phyloP scores from a whole-genome alignment of 2,113 vertebrate species.

The Apodemus sylvaticus region DNA sequence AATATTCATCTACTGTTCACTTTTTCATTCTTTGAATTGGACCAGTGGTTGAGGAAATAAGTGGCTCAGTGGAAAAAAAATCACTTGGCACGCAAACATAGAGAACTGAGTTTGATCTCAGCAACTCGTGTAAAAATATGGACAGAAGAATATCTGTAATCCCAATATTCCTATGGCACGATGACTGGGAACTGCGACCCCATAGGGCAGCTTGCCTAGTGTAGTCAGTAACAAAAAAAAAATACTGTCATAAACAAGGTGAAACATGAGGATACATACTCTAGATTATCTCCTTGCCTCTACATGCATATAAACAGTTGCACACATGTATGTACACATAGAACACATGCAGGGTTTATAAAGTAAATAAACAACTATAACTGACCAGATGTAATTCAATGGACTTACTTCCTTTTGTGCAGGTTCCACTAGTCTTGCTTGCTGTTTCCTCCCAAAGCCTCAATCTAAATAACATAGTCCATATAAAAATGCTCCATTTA shows the following conservation, averaged over 20 bases:
- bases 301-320: neutral
- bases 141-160: no score
- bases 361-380: neutral
- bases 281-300: neutral
- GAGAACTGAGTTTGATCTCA: neutral
- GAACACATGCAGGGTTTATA: neutral
- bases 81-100: neutral
- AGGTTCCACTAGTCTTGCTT: neutral
- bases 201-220: neutral
- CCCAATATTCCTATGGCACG: neutral
- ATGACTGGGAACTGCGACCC: no score
- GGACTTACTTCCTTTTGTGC: neutral
- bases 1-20: neutral
- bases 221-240: neutral
- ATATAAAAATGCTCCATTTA: neutral
- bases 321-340: neutral
- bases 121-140: neutral
- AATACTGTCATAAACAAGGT: no score
- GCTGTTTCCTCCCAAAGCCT: neutral
- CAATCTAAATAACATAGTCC: neutral
- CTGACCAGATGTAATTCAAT: neutral
- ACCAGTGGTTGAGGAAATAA: neutral
- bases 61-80: neutral
- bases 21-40: slow-evolving; percentile 4
- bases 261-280: neutral